Evolutionary conservation across 2,888 invertebrate genomes (phyloP).

Genomic region (Eudemis profundana): DNA sequence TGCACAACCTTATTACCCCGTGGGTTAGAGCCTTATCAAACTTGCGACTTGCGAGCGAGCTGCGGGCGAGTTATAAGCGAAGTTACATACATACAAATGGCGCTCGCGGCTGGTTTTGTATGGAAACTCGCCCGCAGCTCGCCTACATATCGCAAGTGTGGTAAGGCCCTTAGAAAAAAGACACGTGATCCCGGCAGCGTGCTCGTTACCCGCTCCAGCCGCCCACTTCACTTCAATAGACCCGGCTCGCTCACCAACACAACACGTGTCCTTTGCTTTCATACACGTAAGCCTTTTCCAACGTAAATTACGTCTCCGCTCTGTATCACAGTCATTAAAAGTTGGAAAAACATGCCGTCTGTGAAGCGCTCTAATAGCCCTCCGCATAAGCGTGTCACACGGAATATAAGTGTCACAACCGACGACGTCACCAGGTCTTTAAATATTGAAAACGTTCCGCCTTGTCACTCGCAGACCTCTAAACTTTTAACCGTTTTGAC

Average conservation of each 20-base stretch:
- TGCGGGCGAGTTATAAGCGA: no score
- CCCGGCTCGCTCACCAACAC: conserved; percentile 18
- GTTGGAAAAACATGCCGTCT: conserved; percentile 15
- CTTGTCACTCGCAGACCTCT: conserved; percentile 20
- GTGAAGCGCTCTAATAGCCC: background rate
- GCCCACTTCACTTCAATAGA: conserved; percentile 37
- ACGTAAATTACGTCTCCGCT: conserved; percentile 32
- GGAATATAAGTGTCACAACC: no score
- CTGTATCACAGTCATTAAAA: conserved; percentile 33
- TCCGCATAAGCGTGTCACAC: background rate
- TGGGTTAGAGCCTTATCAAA: no score
- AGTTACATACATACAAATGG: no score
- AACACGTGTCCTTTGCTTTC: conserved; percentile 34
- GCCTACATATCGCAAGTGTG: no score
- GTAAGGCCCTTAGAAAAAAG: conserved; percentile 3
- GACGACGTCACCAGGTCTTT: background rate
- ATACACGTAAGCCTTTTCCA: conserved; percentile 28
- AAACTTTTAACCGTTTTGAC: conserved; percentile 17
- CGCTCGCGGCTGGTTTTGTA: no score
- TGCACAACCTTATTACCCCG: no score
- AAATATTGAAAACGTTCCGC: conserved; percentile 12
- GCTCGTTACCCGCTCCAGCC: conserved; percentile 37
- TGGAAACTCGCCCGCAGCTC: no score
- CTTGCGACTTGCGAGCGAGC: no score
- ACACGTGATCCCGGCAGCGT: conserved; percentile 34